These are phyloP conservation scores for Tiliqua scincoides DNA, from an alignment of 2,113 vertebrate genomes.

Conservation along the genomic window DNA sequence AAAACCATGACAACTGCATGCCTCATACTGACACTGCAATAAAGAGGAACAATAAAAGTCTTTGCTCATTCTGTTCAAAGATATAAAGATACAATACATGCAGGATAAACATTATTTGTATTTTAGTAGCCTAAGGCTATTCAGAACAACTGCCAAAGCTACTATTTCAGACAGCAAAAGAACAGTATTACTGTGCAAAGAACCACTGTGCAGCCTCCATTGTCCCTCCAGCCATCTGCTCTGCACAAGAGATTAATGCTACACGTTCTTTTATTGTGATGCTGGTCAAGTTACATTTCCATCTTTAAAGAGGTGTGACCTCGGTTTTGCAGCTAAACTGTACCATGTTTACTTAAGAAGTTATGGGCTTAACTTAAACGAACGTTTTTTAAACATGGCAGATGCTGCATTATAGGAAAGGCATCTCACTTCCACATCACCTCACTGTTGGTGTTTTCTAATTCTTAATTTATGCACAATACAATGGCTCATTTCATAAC, in stretches of 20 bases:
- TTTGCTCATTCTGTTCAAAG: conserved; percentile 38
- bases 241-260: neutral
- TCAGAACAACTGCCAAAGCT: conserved; percentile 11
- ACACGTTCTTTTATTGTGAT: conserved; percentile 16
- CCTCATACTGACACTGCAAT: conserved; percentile 36
- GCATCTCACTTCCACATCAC: conserved; percentile 7
- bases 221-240: conserved; percentile 23
- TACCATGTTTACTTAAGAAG: neutral
- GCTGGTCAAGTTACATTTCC: conserved; percentile 33
- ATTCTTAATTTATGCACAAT: conserved; percentile 24
- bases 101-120: conserved; percentile 22
- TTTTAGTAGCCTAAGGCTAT: conserved; percentile 20
- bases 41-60: conserved; percentile 35
- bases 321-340: conserved; percentile 18
- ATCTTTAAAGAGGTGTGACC: neutral
- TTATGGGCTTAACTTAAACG: conserved; percentile 33
- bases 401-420: neutral
- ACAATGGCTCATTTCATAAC: neutral
- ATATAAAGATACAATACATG: neutral
- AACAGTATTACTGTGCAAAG: conserved; percentile 6
- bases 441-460: conserved; percentile 12
- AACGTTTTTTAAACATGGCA: neutral
- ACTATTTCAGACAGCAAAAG: conserved; percentile 28
- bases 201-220: conserved; percentile 20
- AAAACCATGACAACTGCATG: conserved; percentile 27